Conservation (phyloP, 2,113 vertebrate genomes). For the Sinocyclocheilus rhinocerous region DNA sequence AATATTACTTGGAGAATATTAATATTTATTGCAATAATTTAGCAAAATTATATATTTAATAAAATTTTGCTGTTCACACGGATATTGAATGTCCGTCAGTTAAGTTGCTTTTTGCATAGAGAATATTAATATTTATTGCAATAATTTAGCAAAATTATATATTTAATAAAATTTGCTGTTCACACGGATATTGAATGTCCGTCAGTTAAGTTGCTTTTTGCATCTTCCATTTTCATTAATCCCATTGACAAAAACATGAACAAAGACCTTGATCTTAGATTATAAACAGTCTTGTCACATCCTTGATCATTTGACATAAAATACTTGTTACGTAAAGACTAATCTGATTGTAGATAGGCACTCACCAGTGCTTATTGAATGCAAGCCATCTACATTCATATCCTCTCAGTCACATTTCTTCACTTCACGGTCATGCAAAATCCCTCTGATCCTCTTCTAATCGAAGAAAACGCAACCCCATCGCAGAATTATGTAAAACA, state of each 20-base stretch:
- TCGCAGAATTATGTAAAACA: slow-evolving; percentile 20
- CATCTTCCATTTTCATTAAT: not conserved
- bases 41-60: not conserved
- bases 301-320: not conserved
- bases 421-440: not conserved
- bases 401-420: not conserved
- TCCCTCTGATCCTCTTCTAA: slow-evolving; percentile 11
- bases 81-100: not conserved
- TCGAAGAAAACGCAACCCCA: not conserved
- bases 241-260: not conserved
- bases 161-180: not conserved
- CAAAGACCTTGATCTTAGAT: not conserved
- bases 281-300: not conserved
- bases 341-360: not conserved
- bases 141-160: not conserved
- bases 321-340: not conserved
- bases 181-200: not conserved
- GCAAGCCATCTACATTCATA: slow-evolving; percentile 2
- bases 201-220: not conserved
- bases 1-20: not conserved
- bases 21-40: not conserved
- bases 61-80: not conserved
- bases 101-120: not conserved
- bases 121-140: not conserved
- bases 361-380: not conserved